Percentiles rank a stretch among this genome's conserved stretches.
phyloP scores from a whole-genome alignment of 2,888 invertebrate genomes.

The Spicauda simplicius region DNA sequence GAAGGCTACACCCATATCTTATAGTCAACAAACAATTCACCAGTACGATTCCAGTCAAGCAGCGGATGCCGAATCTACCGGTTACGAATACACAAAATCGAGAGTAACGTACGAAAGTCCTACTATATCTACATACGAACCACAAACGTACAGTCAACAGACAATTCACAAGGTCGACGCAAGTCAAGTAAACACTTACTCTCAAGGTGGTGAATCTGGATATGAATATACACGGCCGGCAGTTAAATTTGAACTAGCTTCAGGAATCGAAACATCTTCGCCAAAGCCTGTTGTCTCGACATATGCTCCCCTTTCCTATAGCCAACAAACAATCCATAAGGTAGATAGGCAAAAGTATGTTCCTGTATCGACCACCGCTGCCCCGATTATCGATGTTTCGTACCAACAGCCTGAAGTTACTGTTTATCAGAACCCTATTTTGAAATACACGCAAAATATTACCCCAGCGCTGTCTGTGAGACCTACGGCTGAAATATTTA shows the following conservation, averaged over 20 bases:
- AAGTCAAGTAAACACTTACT: slow-evolving; percentile 57
- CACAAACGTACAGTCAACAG: slow-evolving; percentile 65
- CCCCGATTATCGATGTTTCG: slow-evolving; percentile 57
- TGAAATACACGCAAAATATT: slow-evolving; percentile 64
- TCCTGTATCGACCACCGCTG: slow-evolving; percentile 60
- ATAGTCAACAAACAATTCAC: slow-evolving; percentile 24
- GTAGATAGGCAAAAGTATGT: slow-evolving; percentile 54
- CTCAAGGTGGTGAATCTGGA: slow-evolving; percentile 52
- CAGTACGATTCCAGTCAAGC: slow-evolving; percentile 6
- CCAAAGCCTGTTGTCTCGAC: slow-evolving; percentile 52
- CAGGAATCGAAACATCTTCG: slow-evolving; percentile 41
- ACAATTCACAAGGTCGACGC: slow-evolving; percentile 64
- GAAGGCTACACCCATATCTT: slow-evolving; percentile 60
- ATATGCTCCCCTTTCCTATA: slow-evolving; percentile 65
- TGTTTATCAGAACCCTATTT: slow-evolving; percentile 69
- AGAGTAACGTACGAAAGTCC: slow-evolving; percentile 48
- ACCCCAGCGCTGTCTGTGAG: slow-evolving; percentile 62
- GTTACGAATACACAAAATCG: slow-evolving; percentile 43
- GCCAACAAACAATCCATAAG: slow-evolving; percentile 68
- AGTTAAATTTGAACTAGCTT: slow-evolving; percentile 43
- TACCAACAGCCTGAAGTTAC: slow-evolving; percentile 70
- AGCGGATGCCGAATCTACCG: slow-evolving; percentile 19
- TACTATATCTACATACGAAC: slow-evolving; percentile 61
- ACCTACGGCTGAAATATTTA: slow-evolving; percentile 63
- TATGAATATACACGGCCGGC: slow-evolving; percentile 59